A percentile compares a stretch with the other conserved stretches of the same genome.
Conservation (phyloP, 2,113 vertebrate species). For the Mormyrus iriodes region DNA sequence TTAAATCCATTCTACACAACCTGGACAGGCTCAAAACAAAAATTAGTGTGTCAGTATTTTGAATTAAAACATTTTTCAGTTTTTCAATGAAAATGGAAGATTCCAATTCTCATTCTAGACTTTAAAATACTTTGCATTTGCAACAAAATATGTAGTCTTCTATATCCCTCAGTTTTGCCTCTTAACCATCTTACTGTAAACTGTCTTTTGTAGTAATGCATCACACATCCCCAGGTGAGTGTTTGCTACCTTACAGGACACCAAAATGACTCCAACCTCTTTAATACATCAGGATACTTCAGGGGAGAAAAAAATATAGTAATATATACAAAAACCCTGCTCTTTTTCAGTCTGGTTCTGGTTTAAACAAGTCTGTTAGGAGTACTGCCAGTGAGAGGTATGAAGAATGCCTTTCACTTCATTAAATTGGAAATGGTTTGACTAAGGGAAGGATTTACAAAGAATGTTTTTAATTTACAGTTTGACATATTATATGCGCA, state of each 20-base stretch:
- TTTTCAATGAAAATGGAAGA: conserved; percentile 60
- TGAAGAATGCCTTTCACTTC: background rate
- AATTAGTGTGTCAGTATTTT: conserved; percentile 58
- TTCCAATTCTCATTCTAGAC: conserved; percentile 69
- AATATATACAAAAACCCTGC: background rate
- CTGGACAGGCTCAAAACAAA: conserved; percentile 25
- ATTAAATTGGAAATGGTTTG: background rate
- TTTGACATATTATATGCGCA: conserved; percentile 1
- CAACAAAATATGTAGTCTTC: conserved; percentile 30
- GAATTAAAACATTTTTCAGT: conserved; percentile 72
- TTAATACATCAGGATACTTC: conserved; percentile 37
- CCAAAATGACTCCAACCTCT: conserved; percentile 41
- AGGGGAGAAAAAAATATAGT: conserved; percentile 30
- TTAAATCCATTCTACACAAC: background rate
- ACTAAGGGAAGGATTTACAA: background rate
- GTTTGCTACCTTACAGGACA: conserved; percentile 43
- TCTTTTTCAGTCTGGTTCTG: background rate
- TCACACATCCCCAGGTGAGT: conserved; percentile 20
- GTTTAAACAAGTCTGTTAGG: background rate
- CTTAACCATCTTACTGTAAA: background rate
- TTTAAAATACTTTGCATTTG: conserved; percentile 62
- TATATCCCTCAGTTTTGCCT: conserved; percentile 39
- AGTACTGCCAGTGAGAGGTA: background rate
- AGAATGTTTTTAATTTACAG: background rate
- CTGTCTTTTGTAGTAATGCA: background rate